Evolutionary conservation across 1,140 invertebrate genomes (phyloP).

Genomic region (Eulimnadia texana): DNA sequence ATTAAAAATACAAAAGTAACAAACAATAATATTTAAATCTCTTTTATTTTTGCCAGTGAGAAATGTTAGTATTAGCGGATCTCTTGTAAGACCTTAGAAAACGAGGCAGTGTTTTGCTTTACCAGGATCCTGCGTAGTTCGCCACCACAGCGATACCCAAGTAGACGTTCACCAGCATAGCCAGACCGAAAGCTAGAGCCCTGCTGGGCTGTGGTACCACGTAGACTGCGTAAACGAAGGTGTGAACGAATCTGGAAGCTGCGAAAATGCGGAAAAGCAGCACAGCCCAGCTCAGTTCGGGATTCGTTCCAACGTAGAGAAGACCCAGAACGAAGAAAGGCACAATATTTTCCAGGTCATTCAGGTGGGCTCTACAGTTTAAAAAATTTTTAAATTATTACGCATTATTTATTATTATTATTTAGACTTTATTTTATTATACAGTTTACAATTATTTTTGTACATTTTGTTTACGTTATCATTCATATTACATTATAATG

Average conservation of each 20-base stretch:
- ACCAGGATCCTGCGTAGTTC: not conserved
- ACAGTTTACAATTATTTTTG: not conserved
- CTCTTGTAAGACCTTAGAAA: too few relatives aligned
- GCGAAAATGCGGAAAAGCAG: conserved; percentile 43
- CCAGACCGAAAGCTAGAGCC: conserved; percentile 37
- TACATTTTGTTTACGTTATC: too few relatives aligned
- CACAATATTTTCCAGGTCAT: conserved; percentile 52
- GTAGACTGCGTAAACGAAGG: conserved; percentile 39
- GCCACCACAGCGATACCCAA: conserved; percentile 33
- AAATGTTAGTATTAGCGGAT: too few relatives aligned
- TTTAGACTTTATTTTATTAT: not conserved
- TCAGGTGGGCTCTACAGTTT: conserved; percentile 44
- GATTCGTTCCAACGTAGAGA: conserved; percentile 43
- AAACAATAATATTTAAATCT: too few relatives aligned
- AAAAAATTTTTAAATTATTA: conserved; percentile 18
- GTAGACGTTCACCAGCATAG: conserved; percentile 33
- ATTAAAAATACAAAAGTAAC: too few relatives aligned
- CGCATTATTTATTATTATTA: too few relatives aligned
- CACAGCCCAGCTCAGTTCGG: conserved; percentile 34
- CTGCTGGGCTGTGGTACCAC: conserved; percentile 41
- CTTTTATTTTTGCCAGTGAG: too few relatives aligned
- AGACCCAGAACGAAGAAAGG: conserved; percentile 43
- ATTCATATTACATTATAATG: too few relatives aligned
- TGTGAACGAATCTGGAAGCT: conserved; percentile 40
- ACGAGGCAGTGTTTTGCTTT: too few relatives aligned